Evolutionary conservation across 2,888 invertebrate species (phyloP).

Genomic region (Andrena bicolor): DNA sequence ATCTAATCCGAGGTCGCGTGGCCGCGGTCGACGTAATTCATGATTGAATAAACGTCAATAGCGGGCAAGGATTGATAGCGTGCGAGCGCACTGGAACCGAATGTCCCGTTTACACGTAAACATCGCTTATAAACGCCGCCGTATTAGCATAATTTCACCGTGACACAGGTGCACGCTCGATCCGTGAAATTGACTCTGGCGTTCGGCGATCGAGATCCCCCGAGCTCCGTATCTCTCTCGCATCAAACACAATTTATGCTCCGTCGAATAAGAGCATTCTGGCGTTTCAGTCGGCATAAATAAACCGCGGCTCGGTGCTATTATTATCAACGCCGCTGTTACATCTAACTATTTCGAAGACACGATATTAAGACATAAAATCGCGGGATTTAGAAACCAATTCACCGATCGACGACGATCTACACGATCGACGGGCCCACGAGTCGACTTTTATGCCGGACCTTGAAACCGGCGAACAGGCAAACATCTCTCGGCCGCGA

Average conservation of each 20-base stretch:
- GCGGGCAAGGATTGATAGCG: conserved; percentile 54
- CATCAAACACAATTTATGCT: conserved; percentile 28
- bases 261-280: conserved; percentile 13
- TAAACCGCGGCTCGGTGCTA: conserved; percentile 8
- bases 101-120: conserved; percentile 47
- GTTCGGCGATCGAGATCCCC: conserved; percentile 4
- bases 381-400: conserved; percentile 28
- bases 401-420: conserved; percentile 8
- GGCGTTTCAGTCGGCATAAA: conserved; percentile 9
- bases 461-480: conserved; percentile 42
- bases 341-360: neutral
- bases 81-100: neutral
- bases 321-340: conserved; percentile 1
- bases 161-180: conserved; percentile 32
- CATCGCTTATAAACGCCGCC: conserved; percentile 14
- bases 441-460: conserved; percentile 34
- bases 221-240: conserved; percentile 9
- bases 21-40: conserved; percentile 55
- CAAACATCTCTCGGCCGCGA: conserved; percentile 41
- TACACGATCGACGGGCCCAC: conserved; percentile 6
- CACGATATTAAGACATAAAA: conserved; percentile 40
- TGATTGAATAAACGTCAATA: conserved; percentile 60
- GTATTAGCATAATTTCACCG: conserved; percentile 46
- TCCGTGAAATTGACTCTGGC: conserved; percentile 32
- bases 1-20: conserved; percentile 60